A percentile compares a stretch with the other conserved stretches of the same genome.
Evolutionary conservation across 2,797 vertebrate genomes (phyloP).

Genomic region (Antennarius maculatus): DNA sequence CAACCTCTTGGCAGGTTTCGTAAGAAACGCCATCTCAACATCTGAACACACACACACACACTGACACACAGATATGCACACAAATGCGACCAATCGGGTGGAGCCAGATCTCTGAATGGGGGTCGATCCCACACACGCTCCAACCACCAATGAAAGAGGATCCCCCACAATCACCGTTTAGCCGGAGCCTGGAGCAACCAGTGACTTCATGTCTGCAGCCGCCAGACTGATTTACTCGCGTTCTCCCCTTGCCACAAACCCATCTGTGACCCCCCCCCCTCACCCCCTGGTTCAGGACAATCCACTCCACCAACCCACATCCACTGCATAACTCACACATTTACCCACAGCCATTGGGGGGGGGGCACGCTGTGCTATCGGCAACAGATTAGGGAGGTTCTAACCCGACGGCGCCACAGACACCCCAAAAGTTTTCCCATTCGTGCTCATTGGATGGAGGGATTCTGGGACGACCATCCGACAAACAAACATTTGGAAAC

Average conservation of each 20-base stretch:
- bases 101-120: constrained; percentile 51
- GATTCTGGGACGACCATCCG: constrained; percentile 25
- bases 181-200: constrained; percentile 52
- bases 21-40: no score
- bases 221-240: constrained; percentile 61
- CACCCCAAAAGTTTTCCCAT: constrained; percentile 31
- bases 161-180: constrained; percentile 63
- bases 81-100: constrained; percentile 40
- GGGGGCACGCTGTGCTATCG: constrained; percentile 50
- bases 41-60: neutral
- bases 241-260: constrained; percentile 33
- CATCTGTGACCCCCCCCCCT: constrained; percentile 38
- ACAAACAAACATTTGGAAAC: constrained; percentile 22
- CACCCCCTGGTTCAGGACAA: neutral
- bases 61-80: constrained; percentile 10
- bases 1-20: no score
- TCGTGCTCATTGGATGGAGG: constrained; percentile 7
- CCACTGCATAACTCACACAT: constrained; percentile 30
- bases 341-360: neutral
- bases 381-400: constrained; percentile 63
- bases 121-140: constrained; percentile 49
- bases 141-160: constrained; percentile 66
- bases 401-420: constrained; percentile 56
- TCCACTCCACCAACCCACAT: constrained; percentile 24
- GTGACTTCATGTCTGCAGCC: constrained; percentile 67